A percentile compares a stretch with the other conserved stretches of the same genome.
Evolutionary conservation across 2,113 vertebrate genomes (phyloP).

Genomic region (Manacus vitellinus): DNA sequence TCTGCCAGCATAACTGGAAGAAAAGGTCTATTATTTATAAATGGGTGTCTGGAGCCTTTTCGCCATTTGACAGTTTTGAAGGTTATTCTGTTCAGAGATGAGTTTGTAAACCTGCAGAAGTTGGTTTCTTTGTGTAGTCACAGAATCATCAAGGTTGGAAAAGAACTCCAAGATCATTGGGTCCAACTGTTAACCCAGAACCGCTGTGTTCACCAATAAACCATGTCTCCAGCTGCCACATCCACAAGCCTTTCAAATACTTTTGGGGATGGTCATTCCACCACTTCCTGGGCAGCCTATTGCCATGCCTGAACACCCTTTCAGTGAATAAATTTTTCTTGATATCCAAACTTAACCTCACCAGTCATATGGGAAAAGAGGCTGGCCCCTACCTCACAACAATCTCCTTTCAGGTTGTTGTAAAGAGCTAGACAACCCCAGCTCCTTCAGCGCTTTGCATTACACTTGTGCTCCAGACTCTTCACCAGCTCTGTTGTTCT

Average conservation of each 20-base stretch:
- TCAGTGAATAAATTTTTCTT: background rate
- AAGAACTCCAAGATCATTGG: background rate
- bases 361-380: background rate
- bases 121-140: background rate
- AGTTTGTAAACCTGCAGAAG: background rate
- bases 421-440: no score
- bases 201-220: fast-evolving
- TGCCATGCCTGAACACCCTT: background rate
- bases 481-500: background rate
- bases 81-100: background rate
- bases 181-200: fast-evolving
- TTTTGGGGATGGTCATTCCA: background rate
- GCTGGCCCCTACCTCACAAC: fast-evolving
- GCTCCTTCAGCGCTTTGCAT: background rate
- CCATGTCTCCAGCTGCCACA: no score
- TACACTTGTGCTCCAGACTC: background rate
- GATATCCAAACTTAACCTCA: background rate
- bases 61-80: background rate
- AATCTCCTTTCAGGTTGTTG: background rate
- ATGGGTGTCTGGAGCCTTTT: background rate
- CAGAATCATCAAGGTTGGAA: background rate
- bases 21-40: background rate
- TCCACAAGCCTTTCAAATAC: background rate
- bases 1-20: background rate
- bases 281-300: background rate